Evolutionary conservation across 2,888 invertebrate species (phyloP).

Genomic region (Ctena decussata): DNA sequence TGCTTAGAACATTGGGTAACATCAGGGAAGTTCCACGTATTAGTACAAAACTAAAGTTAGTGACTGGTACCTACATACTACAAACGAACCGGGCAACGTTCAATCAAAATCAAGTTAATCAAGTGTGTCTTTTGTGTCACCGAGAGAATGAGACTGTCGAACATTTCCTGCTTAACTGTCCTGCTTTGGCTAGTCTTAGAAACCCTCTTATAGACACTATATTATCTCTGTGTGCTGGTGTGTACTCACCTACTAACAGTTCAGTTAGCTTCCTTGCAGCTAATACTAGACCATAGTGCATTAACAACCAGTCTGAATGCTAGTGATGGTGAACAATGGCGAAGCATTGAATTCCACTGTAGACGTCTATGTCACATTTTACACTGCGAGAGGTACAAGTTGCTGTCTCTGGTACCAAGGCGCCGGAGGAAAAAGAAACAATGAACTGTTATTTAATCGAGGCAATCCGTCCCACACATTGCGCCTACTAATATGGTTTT

Average conservation of each 20-base stretch:
- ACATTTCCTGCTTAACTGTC: constrained; percentile 8
- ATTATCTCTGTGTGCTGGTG: background rate
- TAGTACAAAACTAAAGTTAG: background rate
- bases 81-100: constrained; percentile 11
- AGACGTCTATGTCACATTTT: background rate
- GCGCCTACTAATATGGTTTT: background rate
- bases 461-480: background rate
- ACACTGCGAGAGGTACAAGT: background rate
- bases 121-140: background rate
- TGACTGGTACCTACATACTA: constrained; percentile 9
- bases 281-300: constrained; percentile 1
- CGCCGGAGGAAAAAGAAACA: background rate
- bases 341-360: background rate
- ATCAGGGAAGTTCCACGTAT: background rate
- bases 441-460: background rate
- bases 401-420: background rate
- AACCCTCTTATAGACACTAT: background rate
- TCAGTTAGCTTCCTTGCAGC: background rate
- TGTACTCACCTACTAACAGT: background rate
- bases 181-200: constrained; percentile 4
- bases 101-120: background rate
- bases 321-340: background rate
- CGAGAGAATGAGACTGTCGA: background rate
- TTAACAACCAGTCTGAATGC: background rate
- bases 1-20: background rate